Conservation (phyloP, 2,113 vertebrate species). For the Eulacestoma nigropectus region DNA sequence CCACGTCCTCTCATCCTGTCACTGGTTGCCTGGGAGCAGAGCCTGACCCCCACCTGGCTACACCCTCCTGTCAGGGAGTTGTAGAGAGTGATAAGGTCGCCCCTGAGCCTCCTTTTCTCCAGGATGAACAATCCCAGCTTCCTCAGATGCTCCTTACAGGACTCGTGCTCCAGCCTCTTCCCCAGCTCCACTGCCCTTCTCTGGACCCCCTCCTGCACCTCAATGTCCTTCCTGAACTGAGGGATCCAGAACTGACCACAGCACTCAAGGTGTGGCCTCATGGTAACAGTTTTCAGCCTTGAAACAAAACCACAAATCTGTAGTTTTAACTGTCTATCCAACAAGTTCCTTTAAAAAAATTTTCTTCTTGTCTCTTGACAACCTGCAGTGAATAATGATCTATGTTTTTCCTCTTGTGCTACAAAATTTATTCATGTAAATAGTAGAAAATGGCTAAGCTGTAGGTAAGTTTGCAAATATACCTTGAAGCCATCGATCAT, state of each 20-base stretch:
- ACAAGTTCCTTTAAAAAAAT: background rate
- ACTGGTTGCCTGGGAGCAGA: rapidly evolving
- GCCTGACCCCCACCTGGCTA: rapidly evolving
- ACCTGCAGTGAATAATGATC: background rate
- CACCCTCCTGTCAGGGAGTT: rapidly evolving
- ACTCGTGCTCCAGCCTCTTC: background rate
- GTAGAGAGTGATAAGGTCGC: rapidly evolving
- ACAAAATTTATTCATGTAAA: background rate
- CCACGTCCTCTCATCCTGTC: background rate
- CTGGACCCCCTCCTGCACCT: background rate
- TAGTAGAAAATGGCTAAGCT: background rate
- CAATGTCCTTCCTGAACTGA: rapidly evolving
- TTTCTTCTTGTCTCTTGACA: background rate
- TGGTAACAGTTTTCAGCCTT: background rate
- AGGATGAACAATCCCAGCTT: rapidly evolving
- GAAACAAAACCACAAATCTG: background rate
- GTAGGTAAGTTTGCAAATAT: background rate
- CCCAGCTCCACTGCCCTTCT: background rate
- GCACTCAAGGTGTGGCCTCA: background rate
- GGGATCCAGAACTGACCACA: background rate
- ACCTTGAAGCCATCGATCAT: background rate
- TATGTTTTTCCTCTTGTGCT: background rate
- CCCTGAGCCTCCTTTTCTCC: background rate
- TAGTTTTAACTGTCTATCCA: background rate
- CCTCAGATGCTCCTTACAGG: background rate